phyloP scores from a whole-genome alignment of 2,797 vertebrate genomes.

The Crenichthys baileyi region DNA sequence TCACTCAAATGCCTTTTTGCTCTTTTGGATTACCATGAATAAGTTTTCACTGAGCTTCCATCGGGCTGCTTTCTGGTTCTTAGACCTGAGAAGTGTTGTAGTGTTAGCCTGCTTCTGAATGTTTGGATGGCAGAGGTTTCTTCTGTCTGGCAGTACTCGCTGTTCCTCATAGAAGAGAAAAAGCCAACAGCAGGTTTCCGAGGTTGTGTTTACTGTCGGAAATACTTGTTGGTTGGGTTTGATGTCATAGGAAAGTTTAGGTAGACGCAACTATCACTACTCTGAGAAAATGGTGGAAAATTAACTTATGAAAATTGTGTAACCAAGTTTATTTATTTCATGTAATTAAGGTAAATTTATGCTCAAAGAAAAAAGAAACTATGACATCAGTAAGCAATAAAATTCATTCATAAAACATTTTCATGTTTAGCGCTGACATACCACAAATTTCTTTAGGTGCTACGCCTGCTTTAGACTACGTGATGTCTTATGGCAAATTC shows the following conservation, averaged over 20 bases:
- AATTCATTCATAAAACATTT: neutral
- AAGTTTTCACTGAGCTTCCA: conserved; percentile 55
- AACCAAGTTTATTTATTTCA: neutral
- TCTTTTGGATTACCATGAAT: conserved; percentile 24
- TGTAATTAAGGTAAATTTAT: no score
- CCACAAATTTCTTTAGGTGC: neutral
- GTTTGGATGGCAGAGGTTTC: conserved; percentile 26
- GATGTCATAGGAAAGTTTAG: neutral
- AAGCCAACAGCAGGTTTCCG: conserved; percentile 23
- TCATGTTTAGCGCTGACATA: neutral
- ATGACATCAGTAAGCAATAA: neutral
- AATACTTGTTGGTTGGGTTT: conserved; percentile 17
- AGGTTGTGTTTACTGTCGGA: conserved; percentile 18
- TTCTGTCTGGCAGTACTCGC: conserved; percentile 34
- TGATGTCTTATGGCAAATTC: neutral
- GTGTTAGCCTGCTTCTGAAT: conserved; percentile 30
- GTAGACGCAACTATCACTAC: neutral
- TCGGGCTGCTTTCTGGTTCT: conserved; percentile 46
- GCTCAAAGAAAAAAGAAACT: no score
- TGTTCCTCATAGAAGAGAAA: conserved; percentile 18
- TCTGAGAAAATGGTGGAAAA: neutral
- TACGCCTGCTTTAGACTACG: neutral
- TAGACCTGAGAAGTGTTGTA: conserved; percentile 60
- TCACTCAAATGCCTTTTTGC: conserved; percentile 49
- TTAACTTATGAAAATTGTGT: neutral